phyloP scores from a whole-genome alignment of 2,113 vertebrate species.

The Pelmatolapia mariae region DNA sequence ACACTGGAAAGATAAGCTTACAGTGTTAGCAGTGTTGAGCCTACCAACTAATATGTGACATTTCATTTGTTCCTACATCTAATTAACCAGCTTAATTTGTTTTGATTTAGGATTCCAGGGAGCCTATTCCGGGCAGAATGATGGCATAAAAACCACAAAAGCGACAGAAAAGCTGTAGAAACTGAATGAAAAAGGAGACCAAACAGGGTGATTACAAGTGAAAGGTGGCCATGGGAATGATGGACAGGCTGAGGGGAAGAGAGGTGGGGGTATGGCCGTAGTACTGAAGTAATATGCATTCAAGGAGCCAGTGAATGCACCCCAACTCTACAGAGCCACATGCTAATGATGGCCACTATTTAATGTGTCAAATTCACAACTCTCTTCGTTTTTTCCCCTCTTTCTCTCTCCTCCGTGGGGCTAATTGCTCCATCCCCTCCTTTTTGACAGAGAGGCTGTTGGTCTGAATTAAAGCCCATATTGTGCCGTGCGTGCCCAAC shows the following conservation, averaged over 20 bases:
- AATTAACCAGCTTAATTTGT: constrained; percentile 56
- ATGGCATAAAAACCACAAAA: constrained; percentile 34
- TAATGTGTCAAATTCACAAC: constrained; percentile 72
- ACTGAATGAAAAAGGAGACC: constrained; percentile 27
- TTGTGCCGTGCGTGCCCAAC: constrained; percentile 54
- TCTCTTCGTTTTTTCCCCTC: constrained; percentile 34
- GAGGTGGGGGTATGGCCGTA: constrained; percentile 17
- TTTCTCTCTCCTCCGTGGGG: constrained; percentile 30
- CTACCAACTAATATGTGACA: background rate
- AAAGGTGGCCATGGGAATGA: constrained; percentile 60
- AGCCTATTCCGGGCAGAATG: constrained; percentile 17
- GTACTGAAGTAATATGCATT: constrained; percentile 54
- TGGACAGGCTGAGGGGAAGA: constrained; percentile 41
- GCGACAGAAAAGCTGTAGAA: constrained; percentile 38
- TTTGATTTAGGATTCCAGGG: constrained; percentile 32
- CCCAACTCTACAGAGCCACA: constrained; percentile 58
- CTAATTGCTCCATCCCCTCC: constrained; percentile 70
- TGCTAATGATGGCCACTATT: constrained; percentile 72
- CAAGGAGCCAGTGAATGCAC: constrained; percentile 64
- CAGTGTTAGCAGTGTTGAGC: background rate
- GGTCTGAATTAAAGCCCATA: constrained; percentile 72
- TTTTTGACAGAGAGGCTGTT: constrained; percentile 63
- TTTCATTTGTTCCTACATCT: constrained; percentile 29
- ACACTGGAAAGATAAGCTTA: background rate
- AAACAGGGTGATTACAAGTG: constrained; percentile 46